These are phyloP conservation scores for Speoplatyrhinus poulsoni DNA, from an alignment of 2,113 vertebrate species.

Conservation along the genomic window DNA sequence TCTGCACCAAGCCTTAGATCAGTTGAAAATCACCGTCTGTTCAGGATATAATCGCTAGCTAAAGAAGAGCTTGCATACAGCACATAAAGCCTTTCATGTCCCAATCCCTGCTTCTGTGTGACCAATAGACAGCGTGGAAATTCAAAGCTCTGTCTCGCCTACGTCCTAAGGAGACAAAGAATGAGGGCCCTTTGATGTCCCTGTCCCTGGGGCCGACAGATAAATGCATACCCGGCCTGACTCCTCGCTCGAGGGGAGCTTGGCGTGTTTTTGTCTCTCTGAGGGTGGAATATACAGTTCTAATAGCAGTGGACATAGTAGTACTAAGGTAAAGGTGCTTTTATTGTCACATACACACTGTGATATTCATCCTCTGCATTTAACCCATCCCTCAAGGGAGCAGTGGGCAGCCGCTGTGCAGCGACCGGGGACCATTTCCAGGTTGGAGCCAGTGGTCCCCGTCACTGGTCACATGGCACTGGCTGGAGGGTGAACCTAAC, in stretches of 20 bases:
- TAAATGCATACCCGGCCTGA: constrained; percentile 69
- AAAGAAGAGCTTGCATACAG: constrained; percentile 68
- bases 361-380: too few relatives aligned
- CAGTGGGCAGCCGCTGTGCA: too few relatives aligned
- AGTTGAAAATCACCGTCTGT: constrained; percentile 37
- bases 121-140: constrained; percentile 73
- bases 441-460: too few relatives aligned
- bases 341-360: too few relatives aligned
- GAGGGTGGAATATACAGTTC: neutral
- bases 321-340: too few relatives aligned
- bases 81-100: constrained; percentile 70
- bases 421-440: too few relatives aligned
- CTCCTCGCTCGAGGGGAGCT: constrained; percentile 47
- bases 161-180: constrained; percentile 73
- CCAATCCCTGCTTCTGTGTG: constrained; percentile 70
- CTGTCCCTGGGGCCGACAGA: constrained; percentile 73
- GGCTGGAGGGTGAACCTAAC: too few relatives aligned
- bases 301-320: too few relatives aligned
- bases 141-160: constrained; percentile 77
- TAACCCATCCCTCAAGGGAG: too few relatives aligned
- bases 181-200: constrained; percentile 75
- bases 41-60: constrained; percentile 75
- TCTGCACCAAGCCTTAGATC: neutral
- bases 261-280: too few relatives aligned
- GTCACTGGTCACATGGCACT: too few relatives aligned